Conservation (phyloP, 2,888 invertebrate species). For the Cataglyphis rosenhaueri region DNA sequence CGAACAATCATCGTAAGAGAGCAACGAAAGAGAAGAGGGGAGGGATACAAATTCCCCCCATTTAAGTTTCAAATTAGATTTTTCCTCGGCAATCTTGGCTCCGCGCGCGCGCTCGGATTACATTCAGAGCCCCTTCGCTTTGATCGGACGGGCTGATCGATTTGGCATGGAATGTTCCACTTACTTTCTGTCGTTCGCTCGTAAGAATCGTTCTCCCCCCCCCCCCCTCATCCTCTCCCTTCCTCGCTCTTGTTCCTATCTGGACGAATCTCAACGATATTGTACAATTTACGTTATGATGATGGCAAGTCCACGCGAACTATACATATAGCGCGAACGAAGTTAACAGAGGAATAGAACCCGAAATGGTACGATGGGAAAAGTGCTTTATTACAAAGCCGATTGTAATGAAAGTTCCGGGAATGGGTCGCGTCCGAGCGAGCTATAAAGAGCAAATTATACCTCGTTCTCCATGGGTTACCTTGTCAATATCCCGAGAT, state of each 20-base stretch:
- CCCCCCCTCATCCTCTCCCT: background rate
- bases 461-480: constrained; percentile 20
- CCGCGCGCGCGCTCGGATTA: constrained; percentile 66
- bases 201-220: constrained; percentile 29
- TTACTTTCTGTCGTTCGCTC: constrained; percentile 67
- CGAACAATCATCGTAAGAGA: constrained; percentile 69
- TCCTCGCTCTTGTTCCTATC: background rate
- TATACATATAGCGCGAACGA: background rate
- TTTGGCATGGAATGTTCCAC: constrained; percentile 74
- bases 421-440: constrained; percentile 52
- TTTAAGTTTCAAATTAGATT: constrained; percentile 77
- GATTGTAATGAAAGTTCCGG: constrained; percentile 68
- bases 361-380: constrained; percentile 31
- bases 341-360: background rate
- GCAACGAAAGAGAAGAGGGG: constrained; percentile 54
- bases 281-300: constrained; percentile 70
- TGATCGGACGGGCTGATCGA: constrained; percentile 75
- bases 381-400: constrained; percentile 69
- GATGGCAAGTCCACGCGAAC: constrained; percentile 50
- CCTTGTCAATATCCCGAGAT: constrained; percentile 48
- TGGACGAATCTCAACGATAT: constrained; percentile 67
- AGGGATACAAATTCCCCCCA: constrained; percentile 73
- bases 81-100: constrained; percentile 71
- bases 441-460: constrained; percentile 62
- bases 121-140: constrained; percentile 70